A percentile compares a stretch with the other conserved stretches of the same genome.
phyloP scores from a whole-genome alignment of 2,797 vertebrate genomes.

The Acrossocheilus fasciatus region DNA sequence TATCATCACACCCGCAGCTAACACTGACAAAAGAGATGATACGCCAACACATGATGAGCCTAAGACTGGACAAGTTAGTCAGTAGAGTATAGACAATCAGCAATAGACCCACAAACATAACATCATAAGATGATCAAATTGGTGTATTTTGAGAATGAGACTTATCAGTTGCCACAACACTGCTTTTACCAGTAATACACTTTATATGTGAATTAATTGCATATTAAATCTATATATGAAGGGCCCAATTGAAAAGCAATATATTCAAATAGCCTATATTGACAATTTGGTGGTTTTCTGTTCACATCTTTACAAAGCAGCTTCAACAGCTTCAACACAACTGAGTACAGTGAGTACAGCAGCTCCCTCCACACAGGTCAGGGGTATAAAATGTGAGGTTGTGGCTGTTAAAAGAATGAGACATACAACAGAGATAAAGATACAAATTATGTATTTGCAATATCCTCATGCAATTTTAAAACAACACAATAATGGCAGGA shows the following conservation, averaged over 20 bases:
- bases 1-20: background rate
- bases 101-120: conserved; percentile 35
- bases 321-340: background rate
- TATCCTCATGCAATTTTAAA: background rate
- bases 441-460: background rate
- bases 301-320: background rate
- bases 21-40: conserved; percentile 65
- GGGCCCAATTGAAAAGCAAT: background rate
- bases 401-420: background rate
- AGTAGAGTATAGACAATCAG: conserved; percentile 40
- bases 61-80: conserved; percentile 68
- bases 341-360: background rate
- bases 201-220: background rate
- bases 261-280: background rate
- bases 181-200: background rate
- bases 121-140: background rate
- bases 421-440: too few relatives aligned
- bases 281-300: background rate
- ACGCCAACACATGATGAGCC: conserved; percentile 72
- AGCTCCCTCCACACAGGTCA: background rate
- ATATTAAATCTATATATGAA: background rate
- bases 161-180: background rate
- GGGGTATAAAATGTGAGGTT: background rate
- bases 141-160: background rate
- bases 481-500: background rate